Conservation (phyloP, 2,888 invertebrate species). For the Unio pictorum region DNA sequence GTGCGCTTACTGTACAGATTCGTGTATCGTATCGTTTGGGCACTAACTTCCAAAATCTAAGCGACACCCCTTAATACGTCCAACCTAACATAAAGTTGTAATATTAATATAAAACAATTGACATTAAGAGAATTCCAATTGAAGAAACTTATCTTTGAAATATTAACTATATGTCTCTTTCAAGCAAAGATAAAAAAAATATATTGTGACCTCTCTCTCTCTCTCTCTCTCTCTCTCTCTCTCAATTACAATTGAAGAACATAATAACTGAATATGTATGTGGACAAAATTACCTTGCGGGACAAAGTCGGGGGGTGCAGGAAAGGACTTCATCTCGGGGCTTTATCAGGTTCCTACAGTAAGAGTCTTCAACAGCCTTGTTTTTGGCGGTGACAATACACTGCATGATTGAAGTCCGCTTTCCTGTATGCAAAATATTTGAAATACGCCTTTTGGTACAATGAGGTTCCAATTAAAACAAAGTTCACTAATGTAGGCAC, state of each 20-base stretch:
- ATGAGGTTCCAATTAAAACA: neutral
- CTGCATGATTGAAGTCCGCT: conserved; percentile 20
- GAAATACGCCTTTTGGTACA: neutral
- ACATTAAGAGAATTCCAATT: too few species aligned
- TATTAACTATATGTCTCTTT: too few species aligned
- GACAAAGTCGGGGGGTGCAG: conserved; percentile 84
- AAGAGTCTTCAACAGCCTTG: conserved; percentile 19
- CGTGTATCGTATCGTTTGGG: too few species aligned
- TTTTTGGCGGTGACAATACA: conserved; percentile 34
- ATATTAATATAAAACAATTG: too few species aligned
- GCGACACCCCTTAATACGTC: too few species aligned
- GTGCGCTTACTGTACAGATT: too few species aligned
- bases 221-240: too few species aligned
- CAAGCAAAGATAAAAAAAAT: too few species aligned
- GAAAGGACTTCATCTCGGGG: conserved; percentile 76
- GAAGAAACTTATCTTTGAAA: too few species aligned
- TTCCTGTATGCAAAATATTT: conserved; percentile 15
- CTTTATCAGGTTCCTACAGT: conserved; percentile 68
- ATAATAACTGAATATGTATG: neutral
- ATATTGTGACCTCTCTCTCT: too few species aligned
- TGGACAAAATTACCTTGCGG: conserved; percentile 76
- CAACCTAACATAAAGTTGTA: too few species aligned
- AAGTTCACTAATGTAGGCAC: neutral
- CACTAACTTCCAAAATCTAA: too few species aligned
- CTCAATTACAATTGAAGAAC: neutral